These are phyloP conservation scores for Pocota personata DNA, from an alignment of 2,888 invertebrate species.

Conservation along the genomic window DNA sequence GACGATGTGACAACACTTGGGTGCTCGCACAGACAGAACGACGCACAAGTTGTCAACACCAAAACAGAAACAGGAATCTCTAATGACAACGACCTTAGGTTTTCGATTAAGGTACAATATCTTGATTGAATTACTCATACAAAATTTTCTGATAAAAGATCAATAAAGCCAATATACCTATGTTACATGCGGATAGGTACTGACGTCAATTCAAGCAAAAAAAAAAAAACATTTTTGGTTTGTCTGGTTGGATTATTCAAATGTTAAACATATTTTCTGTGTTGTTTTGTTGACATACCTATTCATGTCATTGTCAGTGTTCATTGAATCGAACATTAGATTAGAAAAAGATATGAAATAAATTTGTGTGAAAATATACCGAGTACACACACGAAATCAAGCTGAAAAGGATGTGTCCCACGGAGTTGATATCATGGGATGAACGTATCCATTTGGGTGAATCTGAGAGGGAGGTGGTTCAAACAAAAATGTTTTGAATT, in stretches of 20 bases:
- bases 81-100: not conserved
- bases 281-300: conserved; percentile 16
- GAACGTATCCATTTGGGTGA: conserved; percentile 21
- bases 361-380: conserved; percentile 16
- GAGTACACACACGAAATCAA: not conserved
- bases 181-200: no score
- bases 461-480: not conserved
- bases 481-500: not conserved
- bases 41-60: not conserved
- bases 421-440: conserved; percentile 25
- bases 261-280: conserved; percentile 7
- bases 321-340: conserved; percentile 47
- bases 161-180: not conserved
- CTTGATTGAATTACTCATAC: not conserved
- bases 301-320: conserved; percentile 36
- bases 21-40: no score
- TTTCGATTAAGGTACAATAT: not conserved
- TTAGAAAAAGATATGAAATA: conserved; percentile 29
- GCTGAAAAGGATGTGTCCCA: conserved; percentile 8
- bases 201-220: not conserved
- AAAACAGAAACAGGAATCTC: not conserved
- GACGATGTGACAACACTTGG: no score
- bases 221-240: not conserved
- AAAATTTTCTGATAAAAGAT: not conserved
- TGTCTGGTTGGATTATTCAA: not conserved